A percentile compares a stretch with the other conserved stretches of the same genome.
Conservation (phyloP, 2,113 vertebrate species). For the Oreocharis arfaki region DNA sequence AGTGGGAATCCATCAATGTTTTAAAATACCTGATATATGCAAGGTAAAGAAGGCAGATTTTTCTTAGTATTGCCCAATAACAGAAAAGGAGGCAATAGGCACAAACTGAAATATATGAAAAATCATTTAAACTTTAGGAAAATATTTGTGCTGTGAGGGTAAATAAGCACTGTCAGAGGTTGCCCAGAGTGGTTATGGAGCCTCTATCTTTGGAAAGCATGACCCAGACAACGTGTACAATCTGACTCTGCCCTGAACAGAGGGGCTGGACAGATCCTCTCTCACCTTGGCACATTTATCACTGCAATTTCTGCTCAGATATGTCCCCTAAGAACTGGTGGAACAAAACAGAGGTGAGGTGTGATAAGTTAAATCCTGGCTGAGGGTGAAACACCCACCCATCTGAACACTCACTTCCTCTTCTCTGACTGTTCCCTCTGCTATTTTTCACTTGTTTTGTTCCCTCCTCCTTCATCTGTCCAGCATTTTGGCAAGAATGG, state of each 20-base stretch:
- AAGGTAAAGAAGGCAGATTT: background rate
- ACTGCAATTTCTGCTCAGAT: background rate
- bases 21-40: background rate
- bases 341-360: background rate
- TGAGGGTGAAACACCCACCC: background rate
- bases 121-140: background rate
- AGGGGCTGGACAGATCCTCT: background rate
- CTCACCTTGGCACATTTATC: background rate
- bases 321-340: background rate
- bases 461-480: background rate
- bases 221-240: background rate
- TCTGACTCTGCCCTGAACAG: background rate
- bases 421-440: background rate
- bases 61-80: background rate
- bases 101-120: background rate
- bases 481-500: background rate
- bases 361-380: background rate
- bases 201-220: background rate
- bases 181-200: background rate
- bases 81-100: background rate
- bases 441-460: background rate
- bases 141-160: background rate
- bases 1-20: background rate
- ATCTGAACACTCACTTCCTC: background rate
- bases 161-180: background rate